phyloP scores from a whole-genome alignment of 2,888 invertebrate genomes.

The Blera fallax region DNA sequence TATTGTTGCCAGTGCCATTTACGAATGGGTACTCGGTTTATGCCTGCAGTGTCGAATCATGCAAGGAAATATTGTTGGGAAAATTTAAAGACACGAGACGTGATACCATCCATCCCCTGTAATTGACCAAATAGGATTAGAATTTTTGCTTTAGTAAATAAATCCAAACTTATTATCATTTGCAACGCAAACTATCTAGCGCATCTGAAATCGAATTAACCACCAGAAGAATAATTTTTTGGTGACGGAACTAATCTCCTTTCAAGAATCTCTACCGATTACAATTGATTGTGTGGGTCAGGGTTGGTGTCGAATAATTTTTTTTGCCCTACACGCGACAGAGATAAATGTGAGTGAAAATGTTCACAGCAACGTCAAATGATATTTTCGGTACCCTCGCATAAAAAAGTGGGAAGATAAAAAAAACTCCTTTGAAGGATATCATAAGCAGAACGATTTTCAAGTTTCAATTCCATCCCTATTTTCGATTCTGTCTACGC shows the following conservation, averaged over 20 bases:
- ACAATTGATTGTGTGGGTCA: constrained; percentile 1
- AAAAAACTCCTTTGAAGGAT: too few species aligned
- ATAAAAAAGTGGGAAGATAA: too few species aligned
- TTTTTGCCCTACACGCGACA: background rate
- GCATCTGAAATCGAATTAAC: constrained; percentile 1
- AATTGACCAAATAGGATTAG: constrained; percentile 48
- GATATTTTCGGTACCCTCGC: background rate
- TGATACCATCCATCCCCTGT: constrained; percentile 23
- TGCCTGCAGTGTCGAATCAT: background rate
- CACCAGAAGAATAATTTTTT: constrained; percentile 20
- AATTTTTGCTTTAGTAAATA: constrained; percentile 14
- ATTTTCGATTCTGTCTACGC: background rate
- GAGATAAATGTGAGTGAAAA: background rate
- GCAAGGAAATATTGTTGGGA: background rate
- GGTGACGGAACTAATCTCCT: background rate
- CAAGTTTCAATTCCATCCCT: too few species aligned
- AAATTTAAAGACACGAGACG: background rate
- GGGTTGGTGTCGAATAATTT: background rate
- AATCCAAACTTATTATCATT: constrained; percentile 21
- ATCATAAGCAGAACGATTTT: too few species aligned
- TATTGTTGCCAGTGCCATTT: background rate
- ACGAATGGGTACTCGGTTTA: background rate
- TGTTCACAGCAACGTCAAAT: background rate
- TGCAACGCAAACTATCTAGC: background rate
- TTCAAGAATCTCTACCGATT: background rate